Conservation (phyloP, 1,140 invertebrate species). For the Patella vulgata region DNA sequence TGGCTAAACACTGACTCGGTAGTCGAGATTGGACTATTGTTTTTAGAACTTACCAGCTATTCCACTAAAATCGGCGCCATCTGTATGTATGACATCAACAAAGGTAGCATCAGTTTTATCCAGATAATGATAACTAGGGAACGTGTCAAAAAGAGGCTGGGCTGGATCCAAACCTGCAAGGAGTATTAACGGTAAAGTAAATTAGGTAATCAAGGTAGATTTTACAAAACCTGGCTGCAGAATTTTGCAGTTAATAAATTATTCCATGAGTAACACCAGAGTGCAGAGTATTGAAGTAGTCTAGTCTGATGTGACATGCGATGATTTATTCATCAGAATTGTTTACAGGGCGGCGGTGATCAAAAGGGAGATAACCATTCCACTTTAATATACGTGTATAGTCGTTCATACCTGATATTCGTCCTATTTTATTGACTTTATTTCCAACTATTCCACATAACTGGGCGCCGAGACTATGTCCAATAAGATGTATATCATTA, state of each 20-base stretch:
- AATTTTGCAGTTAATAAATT: neutral
- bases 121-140: conserved; percentile 81
- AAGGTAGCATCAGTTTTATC: conserved; percentile 83
- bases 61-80: conserved; percentile 69
- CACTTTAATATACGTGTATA: no score
- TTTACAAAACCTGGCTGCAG: no score
- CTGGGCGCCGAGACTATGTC: conserved; percentile 92
- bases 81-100: conserved; percentile 82
- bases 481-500: conserved; percentile 78
- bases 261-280: neutral
- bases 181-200: no score
- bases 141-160: conserved; percentile 88
- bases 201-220: no score
- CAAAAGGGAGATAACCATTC: no score
- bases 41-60: conserved; percentile 18
- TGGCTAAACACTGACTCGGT: no score
- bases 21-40: no score
- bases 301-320: no score
- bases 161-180: conserved; percentile 86
- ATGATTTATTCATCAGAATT: no score
- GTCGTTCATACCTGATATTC: conserved; percentile 76
- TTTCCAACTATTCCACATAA: conserved; percentile 88
- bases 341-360: no score
- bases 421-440: conserved; percentile 80
- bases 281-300: neutral